Conservation (phyloP, 2,113 vertebrate genomes). For the Pygoscelis antarcticus region DNA sequence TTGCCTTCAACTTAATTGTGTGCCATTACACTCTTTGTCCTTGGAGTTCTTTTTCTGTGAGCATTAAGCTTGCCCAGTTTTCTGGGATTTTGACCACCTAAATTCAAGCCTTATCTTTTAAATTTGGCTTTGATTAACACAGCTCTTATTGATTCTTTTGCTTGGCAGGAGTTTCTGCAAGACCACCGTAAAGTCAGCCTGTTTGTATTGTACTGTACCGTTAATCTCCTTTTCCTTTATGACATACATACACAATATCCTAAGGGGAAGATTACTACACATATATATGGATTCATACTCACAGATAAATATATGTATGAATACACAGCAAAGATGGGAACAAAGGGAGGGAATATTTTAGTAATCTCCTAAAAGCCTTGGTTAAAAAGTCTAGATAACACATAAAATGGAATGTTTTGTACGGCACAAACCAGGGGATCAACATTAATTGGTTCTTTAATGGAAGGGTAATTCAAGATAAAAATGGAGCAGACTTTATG, state of each 20-base stretch:
- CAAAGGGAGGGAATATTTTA: neutral
- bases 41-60: neutral
- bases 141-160: slow-evolving; percentile 14
- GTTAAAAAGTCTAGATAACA: slow-evolving; percentile 11
- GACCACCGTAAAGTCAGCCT: neutral
- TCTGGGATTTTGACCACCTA: slow-evolving; percentile 35
- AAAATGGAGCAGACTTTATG: neutral
- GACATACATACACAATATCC: neutral
- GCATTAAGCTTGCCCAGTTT: neutral
- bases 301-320: neutral
- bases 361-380: neutral
- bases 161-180: slow-evolving; percentile 19
- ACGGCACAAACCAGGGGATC: neutral
- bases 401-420: neutral
- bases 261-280: neutral
- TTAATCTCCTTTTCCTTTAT: slow-evolving; percentile 29
- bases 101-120: slow-evolving; percentile 34
- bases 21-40: neutral
- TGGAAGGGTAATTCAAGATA: neutral
- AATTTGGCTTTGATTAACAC: slow-evolving; percentile 48
- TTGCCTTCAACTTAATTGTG: neutral
- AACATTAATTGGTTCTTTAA: neutral
- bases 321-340: neutral
- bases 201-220: neutral
- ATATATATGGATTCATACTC: neutral